phyloP scores from a whole-genome alignment of 2,797 vertebrate genomes.

The Sebastolobus altivelis region DNA sequence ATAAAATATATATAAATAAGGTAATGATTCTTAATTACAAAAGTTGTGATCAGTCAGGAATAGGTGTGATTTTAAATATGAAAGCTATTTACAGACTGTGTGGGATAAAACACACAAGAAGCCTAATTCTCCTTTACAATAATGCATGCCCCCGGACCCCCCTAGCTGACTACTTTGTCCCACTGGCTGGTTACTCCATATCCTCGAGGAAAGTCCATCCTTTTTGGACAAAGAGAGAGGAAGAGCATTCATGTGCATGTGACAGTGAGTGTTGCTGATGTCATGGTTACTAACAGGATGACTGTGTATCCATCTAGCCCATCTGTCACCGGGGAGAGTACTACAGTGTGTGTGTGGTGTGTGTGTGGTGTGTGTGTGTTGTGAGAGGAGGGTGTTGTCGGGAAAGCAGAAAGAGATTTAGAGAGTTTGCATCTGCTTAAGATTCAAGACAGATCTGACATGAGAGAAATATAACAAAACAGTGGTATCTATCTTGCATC shows the following conservation, averaged over 20 bases:
- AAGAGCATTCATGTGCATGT: slow-evolving; percentile 31
- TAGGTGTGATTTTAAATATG: background rate
- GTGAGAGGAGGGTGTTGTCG: background rate
- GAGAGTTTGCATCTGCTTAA: slow-evolving; percentile 24
- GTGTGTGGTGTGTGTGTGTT: slow-evolving; percentile 32
- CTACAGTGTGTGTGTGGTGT: slow-evolving; percentile 47
- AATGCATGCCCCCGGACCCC: background rate
- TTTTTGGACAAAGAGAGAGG: slow-evolving; percentile 9
- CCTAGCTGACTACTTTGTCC: background rate
- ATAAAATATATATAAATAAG: background rate
- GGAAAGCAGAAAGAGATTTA: slow-evolving; percentile 27
- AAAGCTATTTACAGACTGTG: background rate
- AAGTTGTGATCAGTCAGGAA: no score
- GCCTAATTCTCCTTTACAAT: background rate
- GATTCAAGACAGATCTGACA: slow-evolving; percentile 31
- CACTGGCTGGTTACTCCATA: background rate
- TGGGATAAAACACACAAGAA: background rate
- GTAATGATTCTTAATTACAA: no score
- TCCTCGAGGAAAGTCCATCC: background rate
- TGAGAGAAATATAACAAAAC: slow-evolving; percentile 23
- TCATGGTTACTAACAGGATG: slow-evolving; percentile 74
- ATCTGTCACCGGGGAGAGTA: slow-evolving; percentile 69
- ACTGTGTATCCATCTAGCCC: slow-evolving; percentile 68
- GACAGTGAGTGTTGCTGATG: slow-evolving; percentile 62
- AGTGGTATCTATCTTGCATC: background rate